These are phyloP conservation scores for Tauraco hartlaubi DNA, from an alignment of 2,797 vertebrate genomes.

Conservation along the genomic window DNA sequence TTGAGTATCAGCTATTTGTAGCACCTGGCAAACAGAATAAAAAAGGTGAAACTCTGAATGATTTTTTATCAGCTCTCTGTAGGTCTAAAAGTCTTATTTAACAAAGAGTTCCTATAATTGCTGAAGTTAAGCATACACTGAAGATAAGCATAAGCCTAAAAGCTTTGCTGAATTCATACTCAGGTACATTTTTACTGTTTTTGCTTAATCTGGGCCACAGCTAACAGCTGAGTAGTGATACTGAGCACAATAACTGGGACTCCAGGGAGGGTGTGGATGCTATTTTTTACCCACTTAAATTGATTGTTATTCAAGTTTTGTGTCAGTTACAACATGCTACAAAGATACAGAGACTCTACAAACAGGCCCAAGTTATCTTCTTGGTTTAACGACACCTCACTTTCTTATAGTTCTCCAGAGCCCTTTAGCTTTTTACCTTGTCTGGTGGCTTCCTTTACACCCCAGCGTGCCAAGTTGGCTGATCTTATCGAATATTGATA, in stretches of 20 bases:
- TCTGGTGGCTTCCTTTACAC: background rate
- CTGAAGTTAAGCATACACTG: constrained; percentile 35
- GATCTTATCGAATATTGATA: background rate
- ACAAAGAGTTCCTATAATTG: constrained; percentile 53
- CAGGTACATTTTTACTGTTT: background rate
- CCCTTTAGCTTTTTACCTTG: background rate
- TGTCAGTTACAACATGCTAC: constrained; percentile 14
- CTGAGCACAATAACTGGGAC: background rate
- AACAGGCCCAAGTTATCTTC: background rate
- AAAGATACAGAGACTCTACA: background rate
- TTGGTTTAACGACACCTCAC: background rate
- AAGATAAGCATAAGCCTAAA: constrained; percentile 45
- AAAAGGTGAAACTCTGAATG: constrained; percentile 22
- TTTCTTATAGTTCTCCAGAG: background rate
- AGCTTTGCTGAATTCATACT: constrained; percentile 18
- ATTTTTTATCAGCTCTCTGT: constrained; percentile 24
- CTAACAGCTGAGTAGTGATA: constrained; percentile 8
- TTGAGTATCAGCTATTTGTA: background rate
- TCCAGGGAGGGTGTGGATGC: background rate
- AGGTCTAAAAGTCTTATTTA: constrained; percentile 25
- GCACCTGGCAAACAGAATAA: constrained; percentile 11
- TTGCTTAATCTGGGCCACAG: constrained; percentile 12
- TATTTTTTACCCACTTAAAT: constrained; percentile 47
- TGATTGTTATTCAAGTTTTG: constrained; percentile 20
- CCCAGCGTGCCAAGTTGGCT: background rate